These are phyloP conservation scores for Bombus waltoni DNA, from an alignment of 1,140 invertebrate species.

Conservation along the genomic window DNA sequence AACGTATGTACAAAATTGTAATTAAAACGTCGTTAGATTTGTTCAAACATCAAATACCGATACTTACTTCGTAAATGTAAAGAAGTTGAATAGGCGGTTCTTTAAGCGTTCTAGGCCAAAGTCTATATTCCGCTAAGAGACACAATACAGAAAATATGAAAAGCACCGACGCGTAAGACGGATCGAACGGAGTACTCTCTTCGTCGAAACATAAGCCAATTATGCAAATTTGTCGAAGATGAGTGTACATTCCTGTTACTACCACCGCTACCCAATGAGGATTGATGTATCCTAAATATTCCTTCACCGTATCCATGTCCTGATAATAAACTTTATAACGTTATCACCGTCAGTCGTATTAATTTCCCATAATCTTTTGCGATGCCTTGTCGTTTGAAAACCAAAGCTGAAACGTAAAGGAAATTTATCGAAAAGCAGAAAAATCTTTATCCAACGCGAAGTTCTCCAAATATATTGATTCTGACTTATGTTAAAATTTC, in stretches of 20 bases:
- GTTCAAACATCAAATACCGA: too few relatives aligned
- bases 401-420: background rate
- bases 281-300: conserved; percentile 74
- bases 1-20: too few relatives aligned
- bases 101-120: conserved; percentile 80
- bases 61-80: conserved; percentile 79
- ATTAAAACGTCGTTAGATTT: background rate
- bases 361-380: background rate
- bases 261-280: conserved; percentile 79
- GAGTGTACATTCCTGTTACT: conserved; percentile 76
- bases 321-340: background rate
- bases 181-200: conserved; percentile 69
- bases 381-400: too few relatives aligned
- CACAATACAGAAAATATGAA: conserved; percentile 79
- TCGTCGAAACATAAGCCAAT: conserved; percentile 78
- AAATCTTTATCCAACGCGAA: background rate
- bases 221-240: conserved; percentile 79
- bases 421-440: background rate
- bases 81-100: conserved; percentile 78
- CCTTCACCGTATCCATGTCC: conserved; percentile 72
- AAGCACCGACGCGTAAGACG: conserved; percentile 75
- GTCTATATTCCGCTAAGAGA: conserved; percentile 78
- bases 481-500: too few relatives aligned
- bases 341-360: too few relatives aligned
- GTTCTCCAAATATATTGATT: background rate